A percentile compares a stretch with the other conserved stretches of the same genome.
Conservation (phyloP, 2,797 vertebrate genomes). For the Hozukius guyotensis region DNA sequence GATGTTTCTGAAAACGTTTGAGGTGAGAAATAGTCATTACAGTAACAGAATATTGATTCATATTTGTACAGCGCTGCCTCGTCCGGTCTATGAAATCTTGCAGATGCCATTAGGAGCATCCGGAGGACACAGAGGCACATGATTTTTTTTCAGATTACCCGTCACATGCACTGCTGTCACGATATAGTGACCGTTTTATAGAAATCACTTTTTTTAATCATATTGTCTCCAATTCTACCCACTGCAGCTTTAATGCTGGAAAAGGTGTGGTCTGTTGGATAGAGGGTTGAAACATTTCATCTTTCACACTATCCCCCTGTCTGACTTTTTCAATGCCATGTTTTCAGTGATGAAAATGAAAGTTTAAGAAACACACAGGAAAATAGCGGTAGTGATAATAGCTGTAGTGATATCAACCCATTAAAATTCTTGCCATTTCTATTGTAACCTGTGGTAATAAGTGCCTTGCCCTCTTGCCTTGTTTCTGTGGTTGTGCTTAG, state of each 20-base stretch:
- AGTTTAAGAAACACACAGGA: background rate
- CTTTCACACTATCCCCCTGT: background rate
- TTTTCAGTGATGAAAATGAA: background rate
- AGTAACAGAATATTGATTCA: too few species aligned
- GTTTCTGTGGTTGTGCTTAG: background rate
- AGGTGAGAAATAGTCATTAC: fast-evolving
- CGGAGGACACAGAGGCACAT: too few species aligned
- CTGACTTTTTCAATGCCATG: background rate
- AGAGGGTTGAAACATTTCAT: background rate
- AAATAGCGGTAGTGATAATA: background rate
- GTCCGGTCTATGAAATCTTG: too few species aligned
- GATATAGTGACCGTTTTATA: too few species aligned
- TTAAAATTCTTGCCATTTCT: background rate
- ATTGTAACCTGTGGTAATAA: background rate
- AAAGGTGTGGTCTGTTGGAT: background rate
- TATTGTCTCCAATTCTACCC: too few species aligned
- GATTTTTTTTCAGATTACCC: too few species aligned
- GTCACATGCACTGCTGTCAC: too few species aligned
- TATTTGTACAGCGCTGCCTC: too few species aligned
- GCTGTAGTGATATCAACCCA: background rate
- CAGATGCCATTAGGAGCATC: too few species aligned
- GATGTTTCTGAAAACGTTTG: too few species aligned
- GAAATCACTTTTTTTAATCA: background rate
- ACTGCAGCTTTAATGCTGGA: background rate
- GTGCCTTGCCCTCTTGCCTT: background rate